Conservation (phyloP, 1,140 invertebrate species). For the Sycobia sp. region DNA sequence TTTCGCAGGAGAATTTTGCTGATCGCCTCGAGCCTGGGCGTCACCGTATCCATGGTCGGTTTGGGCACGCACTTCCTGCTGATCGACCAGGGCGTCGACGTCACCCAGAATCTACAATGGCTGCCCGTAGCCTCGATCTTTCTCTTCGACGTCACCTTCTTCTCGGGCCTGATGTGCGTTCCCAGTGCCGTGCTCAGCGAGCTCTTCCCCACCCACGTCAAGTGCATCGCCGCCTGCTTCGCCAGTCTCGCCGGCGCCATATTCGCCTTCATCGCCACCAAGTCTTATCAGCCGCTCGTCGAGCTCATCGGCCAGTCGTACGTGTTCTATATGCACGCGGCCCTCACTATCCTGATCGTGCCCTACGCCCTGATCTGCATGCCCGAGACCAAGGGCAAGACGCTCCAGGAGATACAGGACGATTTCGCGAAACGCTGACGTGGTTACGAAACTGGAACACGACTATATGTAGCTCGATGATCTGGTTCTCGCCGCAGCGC, state of each 20-base stretch:
- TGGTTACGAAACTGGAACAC: too few relatives aligned
- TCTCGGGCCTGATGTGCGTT: constrained; percentile 71
- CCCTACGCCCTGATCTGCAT: constrained; percentile 69
- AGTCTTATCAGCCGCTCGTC: constrained; percentile 70
- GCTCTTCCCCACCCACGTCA: constrained; percentile 72
- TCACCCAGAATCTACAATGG: constrained; percentile 42
- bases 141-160: constrained; percentile 33
- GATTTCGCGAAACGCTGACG: neutral
- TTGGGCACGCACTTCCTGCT: constrained; percentile 69
- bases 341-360: constrained; percentile 64
- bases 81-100: constrained; percentile 58
- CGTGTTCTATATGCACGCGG: constrained; percentile 35
- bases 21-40: constrained; percentile 64
- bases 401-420: constrained; percentile 60
- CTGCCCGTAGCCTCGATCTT: constrained; percentile 36
- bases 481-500: too few relatives aligned
- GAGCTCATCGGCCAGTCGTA: constrained; percentile 59
- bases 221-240: constrained; percentile 70
- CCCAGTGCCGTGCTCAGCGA: constrained; percentile 75
- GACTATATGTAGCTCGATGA: too few relatives aligned
- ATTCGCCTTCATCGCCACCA: constrained; percentile 74
- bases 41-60: constrained; percentile 61
- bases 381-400: constrained; percentile 83
- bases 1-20: constrained; percentile 67
- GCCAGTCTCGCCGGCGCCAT: constrained; percentile 73